Evolutionary conservation across 2,888 invertebrate genomes (phyloP), one percentile per base, ranked within the genome.

Genomic region (Microplitis manilae): DNA sequence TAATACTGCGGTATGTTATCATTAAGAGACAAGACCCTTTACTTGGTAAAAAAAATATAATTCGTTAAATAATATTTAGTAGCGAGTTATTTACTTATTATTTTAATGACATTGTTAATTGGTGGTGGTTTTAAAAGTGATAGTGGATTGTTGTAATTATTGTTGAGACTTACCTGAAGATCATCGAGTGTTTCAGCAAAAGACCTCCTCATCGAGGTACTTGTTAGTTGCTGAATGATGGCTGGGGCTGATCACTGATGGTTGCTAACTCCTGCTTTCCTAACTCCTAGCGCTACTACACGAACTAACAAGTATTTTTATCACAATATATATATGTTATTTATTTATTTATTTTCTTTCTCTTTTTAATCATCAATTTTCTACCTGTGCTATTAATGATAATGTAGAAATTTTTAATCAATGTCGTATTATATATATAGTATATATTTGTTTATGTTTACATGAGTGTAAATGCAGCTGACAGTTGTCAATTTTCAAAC

Each of bases 111-210:
- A 72, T 39, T 72, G 30, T 17, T 13, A 7, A 20, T 50, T 72
- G 20, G 5, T 72, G 15, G n/a, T 41, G 39, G 20, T 8, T 72
- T 41, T 20, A 41, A 13, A 7, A 30, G 8, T 72, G 41, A 64
- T 62, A 20, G 40, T 17, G 39, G 17, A 13, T 62, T 62, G 39
- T 41, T 39, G 17, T 6, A 17, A 6, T 61, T 38, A 17, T 40
- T 41, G 20, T 68, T 50, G 20, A 20, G 15, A 64, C 40, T 72
- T 41, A 72, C 72, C 72, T 62, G 40, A 64, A 61, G 40, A 71
- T 71, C 72, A 50, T 72, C 40, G 64, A 72, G 30, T 72, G 64
- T 40, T 39, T 64, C 30, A 61, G n/a, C 64, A 41, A 72, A 20
- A 50, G 17, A 72, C 64, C 20, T 72, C 50, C 40, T 72, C 65